Conservation (phyloP, 1,140 invertebrate species). For the Sarcophaga bullata region DNA sequence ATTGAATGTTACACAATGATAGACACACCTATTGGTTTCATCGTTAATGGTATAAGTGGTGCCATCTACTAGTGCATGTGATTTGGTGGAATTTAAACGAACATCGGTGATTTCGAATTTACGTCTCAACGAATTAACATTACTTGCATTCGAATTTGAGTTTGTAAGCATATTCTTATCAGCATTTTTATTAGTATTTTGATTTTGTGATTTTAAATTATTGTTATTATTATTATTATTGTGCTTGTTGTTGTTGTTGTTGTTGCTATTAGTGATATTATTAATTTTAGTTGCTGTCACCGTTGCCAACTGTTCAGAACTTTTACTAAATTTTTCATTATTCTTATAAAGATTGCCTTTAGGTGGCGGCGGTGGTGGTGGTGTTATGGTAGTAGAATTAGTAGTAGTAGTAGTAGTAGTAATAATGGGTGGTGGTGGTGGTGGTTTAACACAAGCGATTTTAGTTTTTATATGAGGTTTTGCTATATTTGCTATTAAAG, state of each 20-base stretch:
- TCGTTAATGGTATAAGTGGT: conserved; percentile 63
- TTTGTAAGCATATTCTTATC: background rate
- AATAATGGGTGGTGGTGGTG: conserved; percentile 18
- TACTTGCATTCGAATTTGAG: conserved; percentile 10
- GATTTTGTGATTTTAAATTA: background rate
- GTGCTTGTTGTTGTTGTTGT: conserved; percentile 24
- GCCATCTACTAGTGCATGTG: conserved; percentile 69
- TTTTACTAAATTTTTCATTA: no score
- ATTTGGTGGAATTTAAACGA: conserved; percentile 77
- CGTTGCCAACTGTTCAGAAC: background rate
- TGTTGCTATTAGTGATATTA: background rate
- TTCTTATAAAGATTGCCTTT: no score
- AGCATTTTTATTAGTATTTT: background rate
- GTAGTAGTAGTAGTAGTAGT: background rate
- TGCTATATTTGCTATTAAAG: background rate
- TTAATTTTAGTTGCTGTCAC: background rate
- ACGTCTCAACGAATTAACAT: conserved; percentile 49
- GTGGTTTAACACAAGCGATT: conserved; percentile 10
- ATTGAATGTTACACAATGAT: conserved; percentile 35
- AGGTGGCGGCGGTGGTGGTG: background rate
- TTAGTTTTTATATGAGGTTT: background rate
- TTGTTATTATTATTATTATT: conserved; percentile 15
- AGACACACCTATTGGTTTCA: conserved; percentile 46
- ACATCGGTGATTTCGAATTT: conserved; percentile 74
- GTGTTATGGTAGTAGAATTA: background rate